Evolutionary conservation across 2,888 invertebrate genomes (phyloP).

Genomic region (Drosophila mimetica): DNA sequence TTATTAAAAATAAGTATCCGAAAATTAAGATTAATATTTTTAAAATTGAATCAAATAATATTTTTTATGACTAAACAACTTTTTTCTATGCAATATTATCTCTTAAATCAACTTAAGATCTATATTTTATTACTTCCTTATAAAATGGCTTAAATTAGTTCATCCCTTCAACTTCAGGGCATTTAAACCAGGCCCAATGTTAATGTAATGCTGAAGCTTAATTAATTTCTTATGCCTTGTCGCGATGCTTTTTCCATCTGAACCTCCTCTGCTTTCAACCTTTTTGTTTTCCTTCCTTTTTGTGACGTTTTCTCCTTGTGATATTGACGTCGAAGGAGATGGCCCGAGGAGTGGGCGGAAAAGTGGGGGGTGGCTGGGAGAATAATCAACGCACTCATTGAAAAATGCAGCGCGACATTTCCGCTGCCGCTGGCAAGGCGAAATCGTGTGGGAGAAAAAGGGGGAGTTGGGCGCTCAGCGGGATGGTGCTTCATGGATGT

Average conservation of each 20-base stretch:
- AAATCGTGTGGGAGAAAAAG: slow-evolving; percentile 6
- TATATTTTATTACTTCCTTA: background rate
- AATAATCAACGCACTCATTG: slow-evolving; percentile 73
- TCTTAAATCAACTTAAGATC: no score
- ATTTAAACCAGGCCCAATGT: background rate
- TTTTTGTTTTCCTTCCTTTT: slow-evolving; percentile 13
- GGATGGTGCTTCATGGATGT: slow-evolving; percentile 18
- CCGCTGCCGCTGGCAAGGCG: slow-evolving; percentile 49
- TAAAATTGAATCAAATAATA: no score
- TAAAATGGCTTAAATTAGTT: background rate
- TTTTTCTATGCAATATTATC: no score
- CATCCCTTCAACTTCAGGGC: background rate
- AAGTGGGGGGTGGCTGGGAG: slow-evolving; percentile 7
- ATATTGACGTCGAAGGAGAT: slow-evolving; percentile 29
- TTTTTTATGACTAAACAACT: no score
- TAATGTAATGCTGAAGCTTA: slow-evolving; percentile 39
- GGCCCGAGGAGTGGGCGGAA: background rate
- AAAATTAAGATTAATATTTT: no score
- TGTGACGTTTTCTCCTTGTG: slow-evolving; percentile 16
- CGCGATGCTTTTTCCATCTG: slow-evolving; percentile 26
- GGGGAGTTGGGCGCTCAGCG: slow-evolving; percentile 2
- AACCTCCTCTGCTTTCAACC: background rate
- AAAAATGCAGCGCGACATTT: slow-evolving; percentile 74
- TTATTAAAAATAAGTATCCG: no score
- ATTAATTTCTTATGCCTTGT: slow-evolving; percentile 57